These are phyloP conservation scores for Pangasius macronema DNA, from an alignment of 2,797 vertebrate genomes.

Conservation along the genomic window DNA sequence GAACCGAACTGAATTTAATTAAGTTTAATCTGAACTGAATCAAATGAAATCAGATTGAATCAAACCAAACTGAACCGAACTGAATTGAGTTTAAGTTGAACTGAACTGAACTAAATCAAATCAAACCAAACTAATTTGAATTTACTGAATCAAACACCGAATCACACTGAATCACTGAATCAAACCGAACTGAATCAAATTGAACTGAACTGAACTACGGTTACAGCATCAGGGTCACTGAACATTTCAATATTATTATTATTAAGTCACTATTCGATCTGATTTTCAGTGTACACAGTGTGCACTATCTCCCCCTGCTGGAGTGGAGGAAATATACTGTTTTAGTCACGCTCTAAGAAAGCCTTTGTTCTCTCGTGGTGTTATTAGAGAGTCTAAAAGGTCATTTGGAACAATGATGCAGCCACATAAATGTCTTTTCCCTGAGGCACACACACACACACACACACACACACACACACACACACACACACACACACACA, in stretches of 20 bases:
- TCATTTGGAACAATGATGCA: neutral
- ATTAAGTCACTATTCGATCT: neutral
- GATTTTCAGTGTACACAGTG: neutral
- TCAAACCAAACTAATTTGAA: neutral
- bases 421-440: neutral
- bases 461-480: slow-evolving; percentile 3
- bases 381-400: neutral
- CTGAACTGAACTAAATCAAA: neutral
- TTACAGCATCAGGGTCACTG: neutral
- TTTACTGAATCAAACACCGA: neutral
- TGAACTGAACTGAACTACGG: neutral
- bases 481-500: slow-evolving; percentile 15
- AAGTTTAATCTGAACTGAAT: no score
- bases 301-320: neutral
- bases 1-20: no score
- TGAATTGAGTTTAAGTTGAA: no score
- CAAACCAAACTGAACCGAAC: neutral
- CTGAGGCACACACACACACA: neutral
- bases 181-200: neutral
- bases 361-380: neutral
- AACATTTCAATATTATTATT: neutral
- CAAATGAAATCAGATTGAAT: no score
- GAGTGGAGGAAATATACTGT: neutral
- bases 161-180: neutral
- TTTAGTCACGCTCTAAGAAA: neutral